Percentiles rank a stretch among this genome's conserved stretches.
Conservation (phyloP, 2,888 invertebrate genomes). For the Ypsolopha sequella region DNA sequence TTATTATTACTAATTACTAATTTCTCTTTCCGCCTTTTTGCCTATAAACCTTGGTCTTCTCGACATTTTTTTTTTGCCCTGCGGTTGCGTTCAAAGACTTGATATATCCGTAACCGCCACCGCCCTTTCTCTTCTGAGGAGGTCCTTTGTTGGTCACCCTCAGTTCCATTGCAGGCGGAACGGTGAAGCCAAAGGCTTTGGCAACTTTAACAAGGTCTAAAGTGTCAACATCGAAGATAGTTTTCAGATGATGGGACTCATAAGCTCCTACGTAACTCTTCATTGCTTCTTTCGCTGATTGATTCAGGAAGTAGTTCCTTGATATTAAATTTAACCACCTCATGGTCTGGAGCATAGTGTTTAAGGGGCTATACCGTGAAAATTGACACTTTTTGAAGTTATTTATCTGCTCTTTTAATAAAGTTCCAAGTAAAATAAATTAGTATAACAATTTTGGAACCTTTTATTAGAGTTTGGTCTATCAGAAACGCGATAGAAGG, state of each 20-base stretch:
- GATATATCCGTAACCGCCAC: constrained; percentile 85
- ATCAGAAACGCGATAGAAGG: too few species aligned
- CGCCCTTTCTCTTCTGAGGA: constrained; percentile 81
- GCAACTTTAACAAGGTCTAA: constrained; percentile 91
- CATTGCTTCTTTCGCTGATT: constrained; percentile 96
- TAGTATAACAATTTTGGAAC: too few species aligned
- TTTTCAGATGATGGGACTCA: constrained; percentile 95
- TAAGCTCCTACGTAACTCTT: constrained; percentile 97
- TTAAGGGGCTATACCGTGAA: too few species aligned
- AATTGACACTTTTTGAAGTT: too few species aligned
- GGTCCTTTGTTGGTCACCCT: constrained; percentile 62
- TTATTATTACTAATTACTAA: too few species aligned
- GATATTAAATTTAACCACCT: too few species aligned
- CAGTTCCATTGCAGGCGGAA: constrained; percentile 96
- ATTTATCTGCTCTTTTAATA: too few species aligned
- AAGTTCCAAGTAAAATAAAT: too few species aligned
- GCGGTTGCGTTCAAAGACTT: constrained; percentile 75
- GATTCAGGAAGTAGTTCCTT: constrained; percentile 95
- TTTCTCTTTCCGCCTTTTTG: constrained; percentile 58
- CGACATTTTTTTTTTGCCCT: constrained; percentile 53
- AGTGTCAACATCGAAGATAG: constrained; percentile 93
- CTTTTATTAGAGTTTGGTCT: too few species aligned
- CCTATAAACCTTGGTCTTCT: constrained; percentile 73
- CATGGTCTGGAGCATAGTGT: too few species aligned
- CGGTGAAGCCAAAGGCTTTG: constrained; percentile 94